A percentile compares a stretch with the other conserved stretches of the same genome.
phyloP scores from a whole-genome alignment of 1,140 invertebrate species.

The Babylonia areolata region DNA sequence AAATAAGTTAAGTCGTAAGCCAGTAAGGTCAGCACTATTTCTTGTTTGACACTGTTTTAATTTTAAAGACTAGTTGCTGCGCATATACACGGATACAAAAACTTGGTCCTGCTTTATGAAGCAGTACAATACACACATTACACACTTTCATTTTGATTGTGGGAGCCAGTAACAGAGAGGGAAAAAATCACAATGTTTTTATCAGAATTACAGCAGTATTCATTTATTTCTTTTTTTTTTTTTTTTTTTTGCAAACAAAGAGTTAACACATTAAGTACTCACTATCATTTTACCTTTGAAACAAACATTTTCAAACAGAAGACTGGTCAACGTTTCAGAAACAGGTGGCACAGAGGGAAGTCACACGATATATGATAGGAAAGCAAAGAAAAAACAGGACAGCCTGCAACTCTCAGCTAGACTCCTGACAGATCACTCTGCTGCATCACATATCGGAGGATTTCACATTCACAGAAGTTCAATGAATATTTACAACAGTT shows the following conservation, averaged over 20 bases:
- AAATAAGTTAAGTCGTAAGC: too few species aligned
- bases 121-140: too few species aligned
- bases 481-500: not conserved
- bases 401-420: not conserved
- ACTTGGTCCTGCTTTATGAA: too few species aligned
- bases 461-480: not conserved
- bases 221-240: not conserved
- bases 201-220: not conserved
- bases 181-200: not conserved
- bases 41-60: too few species aligned
- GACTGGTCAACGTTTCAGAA: not conserved
- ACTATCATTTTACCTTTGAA: not conserved
- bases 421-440: not conserved
- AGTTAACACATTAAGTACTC: not conserved
- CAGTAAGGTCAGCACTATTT: too few species aligned
- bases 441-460: not conserved
- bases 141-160: not conserved
- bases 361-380: not conserved
- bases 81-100: too few species aligned
- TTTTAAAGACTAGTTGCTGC: too few species aligned
- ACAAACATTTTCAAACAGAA: not conserved
- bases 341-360: not conserved
- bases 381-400: not conserved
- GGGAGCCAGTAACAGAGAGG: not conserved
- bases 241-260: not conserved